Base-by-base conservation (phyloP, 2,113 vertebrate genomes). In the Pollachius pollachius region DNA sequence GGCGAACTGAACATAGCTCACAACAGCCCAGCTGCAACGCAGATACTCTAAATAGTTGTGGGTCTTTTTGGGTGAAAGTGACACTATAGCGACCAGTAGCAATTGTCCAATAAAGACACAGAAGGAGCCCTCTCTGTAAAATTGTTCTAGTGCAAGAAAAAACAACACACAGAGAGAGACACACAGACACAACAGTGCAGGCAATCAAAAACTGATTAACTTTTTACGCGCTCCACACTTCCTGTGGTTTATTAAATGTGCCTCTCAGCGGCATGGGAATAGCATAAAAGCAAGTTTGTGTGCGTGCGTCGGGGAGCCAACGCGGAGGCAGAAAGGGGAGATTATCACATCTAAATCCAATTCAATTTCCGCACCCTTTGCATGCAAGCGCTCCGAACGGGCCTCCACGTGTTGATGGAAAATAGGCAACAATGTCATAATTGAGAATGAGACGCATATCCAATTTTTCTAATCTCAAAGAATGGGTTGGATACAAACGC, bases 261-360 rank as follows among this genome's bases (percentile, higher is more conserved):
- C 64, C 18, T 54, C 52, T 70, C 61, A 41, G 65, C 52, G 67
- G 66, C 64, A 52, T 61, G 62, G 69, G 58, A 71, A 67, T 30
- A 64, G 16, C 30, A 65, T 68, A 23, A 79, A 70, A 75, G 69
- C 25, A 72, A 71, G 54, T 34, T 34, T 34, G 30, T 57, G 34
- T 12, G 48, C 58, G 41, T 64, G 64, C 60, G 65, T 69, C 67
- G 0, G 52, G 72, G 71, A 79, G 64, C 54, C 19, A 48, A 67
- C 21, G n/a, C 15, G 68, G 65, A 65, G 23, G 62, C 5, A 63
- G 70, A 78, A 67, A 76, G 62, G 6, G 65, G 70, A 78, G 69
- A 76, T 75, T 80, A 81, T 83, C 78, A 60, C 67, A 60, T 78
- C 72, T 65, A 75, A 77, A 77, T 79, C 68, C 70, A 76, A 74